Evolutionary conservation across 1,140 invertebrate genomes (phyloP), one percentile per base, ranked within the genome.

Genomic region (Rhyzopertha dominica): DNA sequence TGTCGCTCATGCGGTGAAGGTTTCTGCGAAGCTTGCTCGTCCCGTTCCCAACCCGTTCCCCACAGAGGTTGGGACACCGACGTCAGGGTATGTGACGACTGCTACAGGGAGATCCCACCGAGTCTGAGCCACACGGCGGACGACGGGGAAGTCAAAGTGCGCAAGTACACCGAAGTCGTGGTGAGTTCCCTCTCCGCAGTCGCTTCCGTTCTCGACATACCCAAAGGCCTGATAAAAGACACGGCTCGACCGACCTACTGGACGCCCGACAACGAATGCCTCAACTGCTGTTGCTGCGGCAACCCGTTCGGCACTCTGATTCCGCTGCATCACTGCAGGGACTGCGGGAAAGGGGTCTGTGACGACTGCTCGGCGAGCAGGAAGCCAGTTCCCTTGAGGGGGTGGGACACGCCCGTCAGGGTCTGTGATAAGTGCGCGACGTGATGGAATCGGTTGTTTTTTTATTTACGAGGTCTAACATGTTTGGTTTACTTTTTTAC

Each of bases 201-300:
- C 4, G 61, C 59, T 35, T 61, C 54, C 0, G 51, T 57, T 17
- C 41, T 58, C 5, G 57, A 61, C 14, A 49, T 71, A 57, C 65
- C 70, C 9, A 69, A 67, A 56, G 65, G 61, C 62, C 68, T 87
- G 13, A 80, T 90, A 16, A 90, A 90, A 64, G 85, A 88, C 51
- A 77, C 78, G 1, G 85, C 80, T n/a, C 69, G 85, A 28, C 87
- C 87, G 3, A 69, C 75, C 1, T 91, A 91, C 61, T 91, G 87
- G 87, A 75, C 83, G 20, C 84, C 86, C 0, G 87, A 91, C 66
- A 74, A 75, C 1, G 74, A 85, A 54, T 75, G 84, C 10, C 73
- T 66, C 3, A 63, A 70, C 20, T 91, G 87, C 62, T 71, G 64
- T 41, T 74, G 85, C 1, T 91, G 87, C 62, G 60, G 77, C 1